Conservation (phyloP, 2,797 vertebrate genomes). For the Pangasius djambal region DNA sequence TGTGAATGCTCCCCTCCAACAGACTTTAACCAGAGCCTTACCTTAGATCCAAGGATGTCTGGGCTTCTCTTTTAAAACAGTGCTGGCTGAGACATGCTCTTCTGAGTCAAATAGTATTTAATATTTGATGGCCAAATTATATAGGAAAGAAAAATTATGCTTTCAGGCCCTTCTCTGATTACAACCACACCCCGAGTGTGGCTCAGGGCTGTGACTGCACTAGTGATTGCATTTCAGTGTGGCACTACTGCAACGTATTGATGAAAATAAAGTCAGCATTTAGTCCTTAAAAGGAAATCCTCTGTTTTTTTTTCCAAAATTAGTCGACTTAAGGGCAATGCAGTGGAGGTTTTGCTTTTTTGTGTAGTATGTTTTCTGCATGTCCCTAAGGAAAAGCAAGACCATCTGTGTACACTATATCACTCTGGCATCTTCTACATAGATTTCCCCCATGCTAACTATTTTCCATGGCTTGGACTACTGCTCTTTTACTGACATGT, state of each 20-base stretch:
- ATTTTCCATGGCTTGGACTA: background rate
- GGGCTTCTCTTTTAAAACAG: background rate
- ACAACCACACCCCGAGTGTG: background rate
- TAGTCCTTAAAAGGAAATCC: background rate
- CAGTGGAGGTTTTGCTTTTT: background rate
- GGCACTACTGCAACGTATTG: background rate
- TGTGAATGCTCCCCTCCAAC: background rate
- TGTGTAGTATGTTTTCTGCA: background rate
- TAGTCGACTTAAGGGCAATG: background rate
- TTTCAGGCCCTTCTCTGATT: background rate
- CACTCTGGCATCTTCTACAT: background rate
- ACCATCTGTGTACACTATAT: background rate
- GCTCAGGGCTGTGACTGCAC: background rate
- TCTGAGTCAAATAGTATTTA: background rate
- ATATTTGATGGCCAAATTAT: background rate
- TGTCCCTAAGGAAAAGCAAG: background rate
- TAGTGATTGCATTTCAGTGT: conserved; percentile 1
- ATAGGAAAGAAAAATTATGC: background rate
- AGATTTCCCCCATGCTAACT: background rate
- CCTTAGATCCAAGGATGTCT: background rate
- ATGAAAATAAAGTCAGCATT: background rate
- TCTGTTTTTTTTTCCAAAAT: background rate
- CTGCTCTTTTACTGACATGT: background rate
- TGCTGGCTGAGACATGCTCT: background rate
- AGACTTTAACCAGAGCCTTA: background rate